Percentiles rank a stretch among this genome's conserved stretches.
phyloP scores from a whole-genome alignment of 2,113 vertebrate species.

The Ceyx cyanopectus region DNA sequence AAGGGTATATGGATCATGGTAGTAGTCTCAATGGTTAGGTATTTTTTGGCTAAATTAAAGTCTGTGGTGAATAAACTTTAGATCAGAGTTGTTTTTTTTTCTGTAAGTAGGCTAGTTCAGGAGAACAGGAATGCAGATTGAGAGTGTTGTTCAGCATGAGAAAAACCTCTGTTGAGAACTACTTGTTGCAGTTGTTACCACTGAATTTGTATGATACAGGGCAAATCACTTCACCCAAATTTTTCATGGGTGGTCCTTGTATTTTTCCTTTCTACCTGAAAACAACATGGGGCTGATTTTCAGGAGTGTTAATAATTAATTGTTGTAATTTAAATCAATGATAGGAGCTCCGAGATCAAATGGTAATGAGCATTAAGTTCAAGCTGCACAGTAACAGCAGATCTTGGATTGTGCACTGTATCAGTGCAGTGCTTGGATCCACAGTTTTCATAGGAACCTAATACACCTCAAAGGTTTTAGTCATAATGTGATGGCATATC shows the following conservation, averaged over 20 bases:
- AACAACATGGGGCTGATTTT: constrained; percentile 17
- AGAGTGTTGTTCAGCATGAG: neutral
- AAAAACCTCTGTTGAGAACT: neutral
- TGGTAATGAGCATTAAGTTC: neutral
- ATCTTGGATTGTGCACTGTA: neutral
- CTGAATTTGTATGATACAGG: neutral
- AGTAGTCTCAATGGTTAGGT: neutral
- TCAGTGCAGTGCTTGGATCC: neutral
- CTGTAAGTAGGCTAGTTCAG: neutral
- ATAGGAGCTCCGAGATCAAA: neutral
- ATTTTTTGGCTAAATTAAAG: neutral
- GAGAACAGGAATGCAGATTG: neutral
- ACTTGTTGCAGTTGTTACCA: neutral
- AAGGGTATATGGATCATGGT: neutral
- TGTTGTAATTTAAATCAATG: neutral
- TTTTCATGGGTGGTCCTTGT: neutral
- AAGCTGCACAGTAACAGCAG: neutral
- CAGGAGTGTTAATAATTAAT: neutral
- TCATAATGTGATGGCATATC: neutral
- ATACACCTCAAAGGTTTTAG: neutral
- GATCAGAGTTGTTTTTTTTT: neutral
- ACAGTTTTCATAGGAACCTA: neutral
- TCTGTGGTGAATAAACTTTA: neutral
- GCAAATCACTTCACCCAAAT: neutral
- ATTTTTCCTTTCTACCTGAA: neutral